Percentiles rank a stretch among this genome's conserved stretches.
Conservation (phyloP, 2,113 vertebrate species). For the Saccopteryx bilineata region DNA sequence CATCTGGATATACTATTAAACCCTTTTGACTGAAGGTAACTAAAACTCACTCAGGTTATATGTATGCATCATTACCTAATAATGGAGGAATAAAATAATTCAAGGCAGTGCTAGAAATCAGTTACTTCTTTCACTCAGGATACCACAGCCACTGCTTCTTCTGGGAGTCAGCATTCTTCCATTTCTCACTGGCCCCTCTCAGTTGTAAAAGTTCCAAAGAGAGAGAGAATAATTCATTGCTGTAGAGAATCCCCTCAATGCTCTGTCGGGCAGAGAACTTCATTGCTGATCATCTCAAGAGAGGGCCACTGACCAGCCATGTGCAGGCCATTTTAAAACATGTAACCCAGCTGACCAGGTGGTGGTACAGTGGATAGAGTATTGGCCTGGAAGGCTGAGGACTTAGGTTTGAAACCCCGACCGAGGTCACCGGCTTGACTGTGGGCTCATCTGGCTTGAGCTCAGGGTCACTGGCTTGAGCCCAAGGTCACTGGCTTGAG, state of each 20-base stretch:
- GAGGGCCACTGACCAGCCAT: not conserved
- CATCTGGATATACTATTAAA: not conserved
- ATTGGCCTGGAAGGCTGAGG: no score
- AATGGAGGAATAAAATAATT: not conserved
- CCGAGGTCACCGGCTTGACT: no score
- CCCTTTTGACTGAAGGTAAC: not conserved
- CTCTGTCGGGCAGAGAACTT: not conserved
- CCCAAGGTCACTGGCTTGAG: no score
- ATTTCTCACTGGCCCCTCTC: rapidly evolving
- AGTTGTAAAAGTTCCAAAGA: not conserved
- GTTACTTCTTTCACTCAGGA: no score
- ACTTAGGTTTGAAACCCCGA: no score
- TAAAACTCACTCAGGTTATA: not conserved
- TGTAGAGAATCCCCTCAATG: not conserved
- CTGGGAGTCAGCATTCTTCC: not conserved
- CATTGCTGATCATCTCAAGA: not conserved
- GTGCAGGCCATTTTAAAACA: not conserved
- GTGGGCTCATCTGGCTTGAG: no score
- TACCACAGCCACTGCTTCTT: rapidly evolving
- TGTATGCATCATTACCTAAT: not conserved
- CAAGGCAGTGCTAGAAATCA: not conserved
- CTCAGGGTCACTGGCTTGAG: no score
- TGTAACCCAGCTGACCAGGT: not conserved
- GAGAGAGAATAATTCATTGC: not conserved
- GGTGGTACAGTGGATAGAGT: no score